phyloP scores from a whole-genome alignment of 2,113 vertebrate genomes.

The Scalopus aquaticus region DNA sequence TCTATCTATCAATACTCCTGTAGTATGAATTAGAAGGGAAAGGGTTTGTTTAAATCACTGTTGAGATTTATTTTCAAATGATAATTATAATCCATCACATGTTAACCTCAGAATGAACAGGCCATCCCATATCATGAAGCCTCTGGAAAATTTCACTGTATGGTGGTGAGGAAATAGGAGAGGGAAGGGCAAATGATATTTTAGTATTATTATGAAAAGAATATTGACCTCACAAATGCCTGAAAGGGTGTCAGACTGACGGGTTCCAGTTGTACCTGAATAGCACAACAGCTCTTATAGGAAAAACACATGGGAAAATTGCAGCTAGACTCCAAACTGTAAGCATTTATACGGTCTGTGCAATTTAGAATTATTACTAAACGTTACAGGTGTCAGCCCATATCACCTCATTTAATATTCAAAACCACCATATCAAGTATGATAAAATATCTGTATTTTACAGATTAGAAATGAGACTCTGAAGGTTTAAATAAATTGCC shows the following conservation, averaged over 20 bases:
- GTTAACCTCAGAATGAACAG: neutral
- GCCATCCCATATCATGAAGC: neutral
- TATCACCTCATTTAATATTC: neutral
- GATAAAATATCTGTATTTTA: neutral
- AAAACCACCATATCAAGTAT: neutral
- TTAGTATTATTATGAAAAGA: neutral
- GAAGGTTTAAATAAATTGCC: neutral
- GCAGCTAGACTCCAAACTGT: neutral
- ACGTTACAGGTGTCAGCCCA: neutral
- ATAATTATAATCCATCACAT: neutral
- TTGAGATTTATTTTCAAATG: neutral
- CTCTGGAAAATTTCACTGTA: neutral
- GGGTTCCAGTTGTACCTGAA: neutral
- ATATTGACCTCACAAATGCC: neutral
- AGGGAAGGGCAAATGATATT: neutral
- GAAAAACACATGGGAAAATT: neutral
- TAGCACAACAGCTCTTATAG: neutral
- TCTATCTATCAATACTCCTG: neutral
- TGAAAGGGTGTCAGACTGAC: neutral
- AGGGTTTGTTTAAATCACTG: neutral
- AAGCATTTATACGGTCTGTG: neutral
- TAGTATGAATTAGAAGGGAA: neutral
- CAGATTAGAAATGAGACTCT: neutral
- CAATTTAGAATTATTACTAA: neutral
- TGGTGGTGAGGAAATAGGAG: neutral